Conservation (phyloP, 2,113 vertebrate genomes). For the Eublepharis macularius region DNA sequence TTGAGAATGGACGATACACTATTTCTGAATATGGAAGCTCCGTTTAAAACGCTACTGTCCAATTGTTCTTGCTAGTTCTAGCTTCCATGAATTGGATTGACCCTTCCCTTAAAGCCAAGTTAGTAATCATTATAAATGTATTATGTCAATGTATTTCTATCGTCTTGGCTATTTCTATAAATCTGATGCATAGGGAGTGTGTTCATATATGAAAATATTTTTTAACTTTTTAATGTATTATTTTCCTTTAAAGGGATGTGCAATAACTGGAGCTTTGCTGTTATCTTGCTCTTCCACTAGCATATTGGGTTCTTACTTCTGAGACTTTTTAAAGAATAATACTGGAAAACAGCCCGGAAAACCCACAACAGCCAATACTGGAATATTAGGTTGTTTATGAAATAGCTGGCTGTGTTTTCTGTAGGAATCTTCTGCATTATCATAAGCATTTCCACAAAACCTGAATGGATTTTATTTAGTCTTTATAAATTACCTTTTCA, state of each 20-base stretch:
- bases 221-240: background rate
- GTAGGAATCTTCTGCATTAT: conserved; percentile 8
- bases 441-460: conserved; percentile 22
- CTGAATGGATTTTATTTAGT: conserved; percentile 34
- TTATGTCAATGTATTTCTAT: background rate
- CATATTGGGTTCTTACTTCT: conserved; percentile 59
- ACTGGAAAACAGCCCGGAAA: no score
- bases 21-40: background rate
- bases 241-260: conserved; percentile 19
- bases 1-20: background rate
- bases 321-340: conserved; percentile 48
- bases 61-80: background rate
- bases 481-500: conserved; percentile 50
- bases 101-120: background rate
- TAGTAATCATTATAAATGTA: no score
- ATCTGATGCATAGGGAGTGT: background rate
- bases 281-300: conserved; percentile 33
- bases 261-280: conserved; percentile 48
- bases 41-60: background rate
- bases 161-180: background rate
- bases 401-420: conserved; percentile 40
- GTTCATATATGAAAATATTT: background rate
- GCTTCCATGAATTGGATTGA: background rate
- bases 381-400: conserved; percentile 14
- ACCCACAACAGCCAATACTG: no score